A percentile compares a stretch with the other conserved stretches of the same genome.
phyloP scores from a whole-genome alignment of 2,113 vertebrate genomes.

The Etia nguti region DNA sequence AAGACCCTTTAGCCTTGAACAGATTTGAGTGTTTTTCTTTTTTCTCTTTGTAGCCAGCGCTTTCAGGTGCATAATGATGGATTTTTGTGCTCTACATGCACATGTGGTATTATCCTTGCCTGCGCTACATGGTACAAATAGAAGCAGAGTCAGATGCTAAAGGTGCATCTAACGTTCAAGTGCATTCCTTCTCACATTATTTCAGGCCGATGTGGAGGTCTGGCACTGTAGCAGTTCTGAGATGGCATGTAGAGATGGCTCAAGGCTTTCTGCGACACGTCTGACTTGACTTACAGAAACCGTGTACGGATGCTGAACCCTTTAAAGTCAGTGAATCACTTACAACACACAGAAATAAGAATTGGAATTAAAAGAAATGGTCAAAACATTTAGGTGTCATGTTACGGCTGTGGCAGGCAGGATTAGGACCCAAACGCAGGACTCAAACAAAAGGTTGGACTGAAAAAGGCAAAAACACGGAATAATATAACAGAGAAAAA shows the following conservation, averaged over 20 bases:
- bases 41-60: neutral
- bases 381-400: neutral
- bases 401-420: neutral
- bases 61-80: neutral
- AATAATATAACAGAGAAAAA: neutral
- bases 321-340: neutral
- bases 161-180: fast-evolving
- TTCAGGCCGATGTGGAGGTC: neutral
- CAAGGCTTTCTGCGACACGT: neutral
- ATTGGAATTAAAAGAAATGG: neutral
- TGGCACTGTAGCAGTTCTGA: neutral
- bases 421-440: neutral
- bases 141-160: neutral
- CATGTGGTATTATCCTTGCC: neutral
- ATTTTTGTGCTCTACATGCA: neutral
- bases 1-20: neutral
- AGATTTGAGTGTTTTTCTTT: neutral
- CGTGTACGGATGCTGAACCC: fast-evolving
- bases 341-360: neutral
- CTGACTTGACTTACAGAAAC: neutral
- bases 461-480: fast-evolving
- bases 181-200: neutral
- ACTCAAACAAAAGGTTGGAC: neutral
- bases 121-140: neutral
- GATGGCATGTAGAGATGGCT: neutral